Percentiles rank a stretch among this genome's conserved stretches.
These are phyloP conservation scores for Coracias cyanogaster DNA, from an alignment of 2,797 vertebrate species.

Conservation along the genomic window DNA sequence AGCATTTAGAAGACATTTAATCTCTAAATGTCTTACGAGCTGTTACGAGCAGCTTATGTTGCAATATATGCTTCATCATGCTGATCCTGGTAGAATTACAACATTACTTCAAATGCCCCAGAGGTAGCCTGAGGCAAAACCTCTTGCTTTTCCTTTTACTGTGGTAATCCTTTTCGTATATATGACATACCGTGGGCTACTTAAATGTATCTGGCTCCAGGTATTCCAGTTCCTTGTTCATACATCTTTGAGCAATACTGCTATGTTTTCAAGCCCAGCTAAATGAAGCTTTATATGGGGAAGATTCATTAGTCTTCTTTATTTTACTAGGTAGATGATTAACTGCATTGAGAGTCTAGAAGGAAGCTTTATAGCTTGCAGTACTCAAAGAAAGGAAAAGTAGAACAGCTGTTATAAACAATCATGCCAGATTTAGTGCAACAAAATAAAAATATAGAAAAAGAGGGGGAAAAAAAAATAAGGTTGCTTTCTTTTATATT, in stretches of 20 bases:
- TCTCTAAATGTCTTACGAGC: conserved; percentile 29
- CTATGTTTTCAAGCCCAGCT: neutral
- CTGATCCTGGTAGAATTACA: neutral
- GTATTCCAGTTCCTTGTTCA: neutral
- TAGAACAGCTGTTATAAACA: conserved; percentile 55
- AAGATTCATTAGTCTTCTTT: conserved; percentile 48
- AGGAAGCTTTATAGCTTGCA: conserved; percentile 52
- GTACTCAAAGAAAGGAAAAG: conserved; percentile 32
- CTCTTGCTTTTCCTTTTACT: neutral
- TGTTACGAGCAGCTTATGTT: conserved; percentile 55
- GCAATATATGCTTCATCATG: neutral
- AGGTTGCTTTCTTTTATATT: neutral
- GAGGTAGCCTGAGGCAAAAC: conserved; percentile 44
- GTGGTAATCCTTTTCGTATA: conserved; percentile 34
- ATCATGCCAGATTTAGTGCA: conserved; percentile 38
- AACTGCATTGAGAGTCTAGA: conserved; percentile 22
- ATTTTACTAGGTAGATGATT: conserved; percentile 64
- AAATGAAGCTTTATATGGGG: neutral
- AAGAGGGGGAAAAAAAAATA: accelerated
- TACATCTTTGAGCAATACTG: neutral
- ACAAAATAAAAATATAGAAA: conserved; percentile 45
- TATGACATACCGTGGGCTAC: neutral
- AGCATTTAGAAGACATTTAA: conserved; percentile 59
- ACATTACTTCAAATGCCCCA: neutral
- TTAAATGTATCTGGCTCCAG: neutral